Evolutionary conservation across 1,140 invertebrate species (phyloP), one percentile per base, ranked within the genome.

Genomic region (Anastatus disparis): DNA sequence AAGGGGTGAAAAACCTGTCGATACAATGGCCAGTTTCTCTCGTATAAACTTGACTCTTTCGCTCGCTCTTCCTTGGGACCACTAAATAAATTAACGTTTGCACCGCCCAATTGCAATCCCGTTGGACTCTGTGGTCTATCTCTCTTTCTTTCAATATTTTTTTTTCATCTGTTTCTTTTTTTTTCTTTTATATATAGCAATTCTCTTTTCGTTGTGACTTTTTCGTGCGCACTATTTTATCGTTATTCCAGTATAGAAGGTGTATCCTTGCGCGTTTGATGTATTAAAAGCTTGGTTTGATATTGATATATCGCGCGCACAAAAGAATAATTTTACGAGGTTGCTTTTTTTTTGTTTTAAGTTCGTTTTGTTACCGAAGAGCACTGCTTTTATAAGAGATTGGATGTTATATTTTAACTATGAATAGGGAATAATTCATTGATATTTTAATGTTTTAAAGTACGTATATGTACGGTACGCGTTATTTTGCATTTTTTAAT

Each of bases 61-160:
- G 26, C 52, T 67, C 56, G 61, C 59, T 58, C 44, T 3, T 58
- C 56, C 73, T 77, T 76, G 61, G 55, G 52, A 44, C 29, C 66
- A 62, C 76, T 77, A 78, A 79, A 78, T 78, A 77, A 76, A 78
- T 78, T 77, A 78, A 63, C 70, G 44, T 44, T n/a, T n/a, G 65
- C 38, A 53, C 76, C 74, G 75, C 74, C 72, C 74, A 73, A 74
- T 73, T 52, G 76, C 53, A 59, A 71, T 76, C 48, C 38, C 67
- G 58, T 15, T 38, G 44, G 48, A 59, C 42, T n/a, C n/a, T n/a
- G n/a, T n/a, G n/a, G n/a, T n/a, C n/a, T n/a, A n/a, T n/a, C n/a
- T n/a, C n/a, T n/a, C n/a, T n/a, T n/a, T n/a, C n/a, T n/a, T n/a
- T n/a, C n/a, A 35, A 24, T 3, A 7, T 27, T 29, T 17, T 63